Evolutionary conservation across 2,113 vertebrate species (phyloP).

Genomic region (Ptyas mucosa): DNA sequence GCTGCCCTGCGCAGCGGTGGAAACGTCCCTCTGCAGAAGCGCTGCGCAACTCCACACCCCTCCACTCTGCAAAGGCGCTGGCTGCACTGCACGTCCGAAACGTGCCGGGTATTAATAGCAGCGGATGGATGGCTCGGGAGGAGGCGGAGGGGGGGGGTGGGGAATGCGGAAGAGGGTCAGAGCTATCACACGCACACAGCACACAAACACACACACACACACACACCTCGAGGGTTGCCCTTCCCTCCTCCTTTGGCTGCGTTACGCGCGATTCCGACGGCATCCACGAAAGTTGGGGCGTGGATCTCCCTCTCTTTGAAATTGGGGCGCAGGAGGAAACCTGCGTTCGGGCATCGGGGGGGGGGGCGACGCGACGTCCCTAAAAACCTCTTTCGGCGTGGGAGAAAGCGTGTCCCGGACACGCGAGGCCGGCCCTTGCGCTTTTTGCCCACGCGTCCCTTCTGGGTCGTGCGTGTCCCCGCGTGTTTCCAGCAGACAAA

Average conservation of each 20-base stretch:
- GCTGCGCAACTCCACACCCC: neutral
- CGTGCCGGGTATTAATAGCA: neutral
- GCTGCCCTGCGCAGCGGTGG: neutral
- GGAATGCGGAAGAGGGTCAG: neutral
- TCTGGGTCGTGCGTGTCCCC: fast-evolving
- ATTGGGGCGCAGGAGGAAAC: neutral
- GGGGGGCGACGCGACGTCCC: fast-evolving
- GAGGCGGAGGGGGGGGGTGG: neutral
- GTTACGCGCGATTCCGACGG: neutral
- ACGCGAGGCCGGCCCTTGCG: neutral
- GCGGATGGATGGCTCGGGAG: neutral
- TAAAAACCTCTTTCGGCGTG: neutral
- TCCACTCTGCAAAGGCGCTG: neutral
- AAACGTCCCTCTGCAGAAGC: neutral
- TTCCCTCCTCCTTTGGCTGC: neutral
- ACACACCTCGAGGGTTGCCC: neutral
- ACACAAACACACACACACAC: no score
- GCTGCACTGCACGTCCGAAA: neutral
- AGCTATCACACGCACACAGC: no score
- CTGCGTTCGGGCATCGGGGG: no score
- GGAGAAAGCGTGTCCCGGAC: neutral
- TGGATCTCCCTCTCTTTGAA: neutral
- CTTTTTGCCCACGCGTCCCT: neutral
- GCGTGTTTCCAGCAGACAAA: no score
- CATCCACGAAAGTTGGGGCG: neutral